Evolutionary conservation across 2,113 vertebrate species (phyloP).

Genomic region (Sander lucioperca): DNA sequence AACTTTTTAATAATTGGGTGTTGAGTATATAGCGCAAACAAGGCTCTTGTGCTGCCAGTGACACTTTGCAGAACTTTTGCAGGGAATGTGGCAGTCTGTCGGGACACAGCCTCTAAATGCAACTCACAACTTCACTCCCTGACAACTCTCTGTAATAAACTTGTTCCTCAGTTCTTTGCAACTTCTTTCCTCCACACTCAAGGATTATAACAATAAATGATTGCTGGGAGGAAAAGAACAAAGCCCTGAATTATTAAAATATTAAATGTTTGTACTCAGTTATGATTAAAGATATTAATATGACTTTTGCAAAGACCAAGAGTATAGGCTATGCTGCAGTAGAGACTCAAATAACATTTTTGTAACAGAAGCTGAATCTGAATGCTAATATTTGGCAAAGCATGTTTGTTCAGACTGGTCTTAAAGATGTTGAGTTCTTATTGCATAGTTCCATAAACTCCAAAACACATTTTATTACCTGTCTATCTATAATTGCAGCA

Average conservation of each 20-base stretch:
- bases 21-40: neutral
- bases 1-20: slow-evolving; percentile 24
- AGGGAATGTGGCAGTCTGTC: neutral
- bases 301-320: neutral
- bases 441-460: neutral
- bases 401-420: neutral
- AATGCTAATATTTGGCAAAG: neutral
- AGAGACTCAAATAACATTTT: neutral
- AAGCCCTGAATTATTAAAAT: neutral
- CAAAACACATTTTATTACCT: neutral
- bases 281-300: neutral
- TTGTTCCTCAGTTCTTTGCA: neutral
- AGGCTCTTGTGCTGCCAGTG: slow-evolving; percentile 10
- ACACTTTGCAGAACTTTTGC: neutral
- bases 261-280: neutral
- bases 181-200: neutral
- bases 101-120: slow-evolving; percentile 10
- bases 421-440: neutral
- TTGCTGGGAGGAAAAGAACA: neutral
- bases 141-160: neutral
- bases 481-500: neutral
- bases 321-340: neutral
- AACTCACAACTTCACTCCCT: slow-evolving; percentile 5
- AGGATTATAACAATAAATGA: neutral
- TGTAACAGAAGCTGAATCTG: neutral